A percentile compares a stretch with the other conserved stretches of the same genome.
phyloP scores from a whole-genome alignment of 1,140 invertebrate species.

The Euura saliciscinereae region DNA sequence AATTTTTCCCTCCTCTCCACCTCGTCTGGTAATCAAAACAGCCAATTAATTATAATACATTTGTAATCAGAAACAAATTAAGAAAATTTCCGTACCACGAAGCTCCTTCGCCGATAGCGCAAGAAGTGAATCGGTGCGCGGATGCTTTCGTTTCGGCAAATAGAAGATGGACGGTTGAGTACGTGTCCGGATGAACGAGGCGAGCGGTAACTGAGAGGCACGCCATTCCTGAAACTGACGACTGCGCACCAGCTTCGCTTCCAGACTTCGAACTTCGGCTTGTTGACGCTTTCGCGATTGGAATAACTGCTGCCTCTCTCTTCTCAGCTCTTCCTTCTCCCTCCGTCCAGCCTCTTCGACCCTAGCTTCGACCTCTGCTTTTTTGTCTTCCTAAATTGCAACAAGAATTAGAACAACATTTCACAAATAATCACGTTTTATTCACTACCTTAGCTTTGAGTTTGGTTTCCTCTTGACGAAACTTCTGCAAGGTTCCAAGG shows the following conservation, averaged over 20 bases:
- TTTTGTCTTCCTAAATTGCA: slow-evolving; percentile 72
- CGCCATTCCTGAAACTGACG: slow-evolving; percentile 91
- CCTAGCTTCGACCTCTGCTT: slow-evolving; percentile 90
- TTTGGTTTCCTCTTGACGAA: slow-evolving; percentile 92
- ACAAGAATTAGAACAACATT: slow-evolving; percentile 14
- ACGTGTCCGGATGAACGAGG: slow-evolving; percentile 87
- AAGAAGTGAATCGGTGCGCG: slow-evolving; percentile 63
- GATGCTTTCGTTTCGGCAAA: slow-evolving; percentile 75
- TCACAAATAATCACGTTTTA: neutral
- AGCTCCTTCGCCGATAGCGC: slow-evolving; percentile 65
- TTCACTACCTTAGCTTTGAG: slow-evolving; percentile 73
- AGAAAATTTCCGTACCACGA: slow-evolving; percentile 58
- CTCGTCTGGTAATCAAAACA: slow-evolving; percentile 34
- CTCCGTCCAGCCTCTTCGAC: slow-evolving; percentile 88
- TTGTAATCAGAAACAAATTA: slow-evolving; percentile 11
- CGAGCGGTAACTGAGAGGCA: slow-evolving; percentile 74
- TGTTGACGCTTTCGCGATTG: slow-evolving; percentile 85
- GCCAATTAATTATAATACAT: slow-evolving; percentile 22
- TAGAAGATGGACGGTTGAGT: slow-evolving; percentile 88
- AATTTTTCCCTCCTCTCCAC: slow-evolving; percentile 60
- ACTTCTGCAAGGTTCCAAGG: slow-evolving; percentile 92
- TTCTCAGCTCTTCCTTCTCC: slow-evolving; percentile 85
- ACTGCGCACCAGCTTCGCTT: slow-evolving; percentile 87
- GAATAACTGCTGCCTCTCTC: slow-evolving; percentile 86
- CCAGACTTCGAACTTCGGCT: slow-evolving; percentile 85